A percentile compares a stretch with the other conserved stretches of the same genome.
phyloP scores from a whole-genome alignment of 2,888 invertebrate genomes.

The Acanthosepion esculentum region DNA sequence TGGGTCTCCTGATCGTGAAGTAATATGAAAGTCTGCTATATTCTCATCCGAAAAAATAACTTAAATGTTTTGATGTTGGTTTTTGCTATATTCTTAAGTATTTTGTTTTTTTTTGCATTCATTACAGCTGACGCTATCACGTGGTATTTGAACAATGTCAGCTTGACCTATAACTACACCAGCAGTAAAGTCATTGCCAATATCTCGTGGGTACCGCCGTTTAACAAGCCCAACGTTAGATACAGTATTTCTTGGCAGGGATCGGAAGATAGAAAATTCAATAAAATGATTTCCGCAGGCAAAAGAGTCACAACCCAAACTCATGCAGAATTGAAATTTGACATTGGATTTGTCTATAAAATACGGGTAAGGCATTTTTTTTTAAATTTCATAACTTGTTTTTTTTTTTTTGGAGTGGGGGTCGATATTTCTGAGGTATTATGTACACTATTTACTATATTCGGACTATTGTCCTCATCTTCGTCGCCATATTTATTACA shows the following conservation, averaged over 20 bases:
- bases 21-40: no score
- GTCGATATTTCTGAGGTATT: no score
- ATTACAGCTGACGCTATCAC: neutral
- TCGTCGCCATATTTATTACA: no score
- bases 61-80: neutral
- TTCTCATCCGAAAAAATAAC: neutral
- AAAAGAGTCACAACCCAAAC: neutral
- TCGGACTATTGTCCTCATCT: no score
- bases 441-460: no score
- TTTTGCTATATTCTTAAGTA: neutral
- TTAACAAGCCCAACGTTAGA: constrained; percentile 34
- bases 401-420: no score
- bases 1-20: no score
- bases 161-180: neutral
- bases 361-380: constrained; percentile 38
- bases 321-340: constrained; percentile 15
- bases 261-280: neutral
- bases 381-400: neutral
- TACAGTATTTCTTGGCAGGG: constrained; percentile 42
- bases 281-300: neutral
- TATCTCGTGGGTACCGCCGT: constrained; percentile 37
- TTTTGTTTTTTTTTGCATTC: neutral
- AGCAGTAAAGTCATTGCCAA: constrained; percentile 40
- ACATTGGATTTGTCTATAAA: constrained; percentile 36
- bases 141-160: constrained; percentile 37